phyloP scores from a whole-genome alignment of 2,113 vertebrate species.

The Marcusenius ussheri region DNA sequence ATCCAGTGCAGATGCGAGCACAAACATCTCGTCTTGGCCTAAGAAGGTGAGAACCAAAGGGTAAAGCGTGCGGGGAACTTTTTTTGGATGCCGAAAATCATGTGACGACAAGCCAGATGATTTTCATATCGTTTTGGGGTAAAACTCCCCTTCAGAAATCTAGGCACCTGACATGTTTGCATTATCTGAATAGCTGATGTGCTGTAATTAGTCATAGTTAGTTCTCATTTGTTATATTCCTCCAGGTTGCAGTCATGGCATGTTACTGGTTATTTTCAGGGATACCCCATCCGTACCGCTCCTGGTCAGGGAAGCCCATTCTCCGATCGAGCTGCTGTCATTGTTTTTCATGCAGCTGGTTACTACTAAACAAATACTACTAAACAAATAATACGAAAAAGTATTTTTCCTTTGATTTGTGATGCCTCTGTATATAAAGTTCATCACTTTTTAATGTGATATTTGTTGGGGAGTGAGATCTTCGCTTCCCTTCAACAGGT shows the following conservation, averaged over 20 bases:
- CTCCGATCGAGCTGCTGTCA: neutral
- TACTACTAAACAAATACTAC: neutral
- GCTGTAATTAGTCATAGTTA: neutral
- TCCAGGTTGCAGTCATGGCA: neutral
- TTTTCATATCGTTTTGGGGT: neutral
- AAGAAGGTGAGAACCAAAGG: neutral
- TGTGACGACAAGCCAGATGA: neutral
- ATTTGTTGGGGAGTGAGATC: neutral
- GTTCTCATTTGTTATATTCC: neutral
- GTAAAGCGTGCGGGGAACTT: neutral
- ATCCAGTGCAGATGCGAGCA: neutral
- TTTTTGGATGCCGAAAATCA: neutral
- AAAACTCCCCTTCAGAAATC: neutral
- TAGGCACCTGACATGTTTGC: neutral
- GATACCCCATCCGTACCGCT: neutral
- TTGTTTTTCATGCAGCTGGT: neutral
- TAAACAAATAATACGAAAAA: neutral
- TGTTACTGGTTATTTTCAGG: neutral
- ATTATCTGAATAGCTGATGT: neutral
- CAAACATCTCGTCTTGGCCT: neutral
- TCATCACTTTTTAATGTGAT: neutral
- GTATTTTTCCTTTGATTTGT: neutral
- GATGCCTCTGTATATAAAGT: neutral
- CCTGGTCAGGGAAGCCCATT: neutral
- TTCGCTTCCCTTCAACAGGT: neutral